Evolutionary conservation across 2,113 vertebrate species (phyloP), one percentile per base, ranked within the genome.

Genomic region (Tachycineta bicolor): DNA sequence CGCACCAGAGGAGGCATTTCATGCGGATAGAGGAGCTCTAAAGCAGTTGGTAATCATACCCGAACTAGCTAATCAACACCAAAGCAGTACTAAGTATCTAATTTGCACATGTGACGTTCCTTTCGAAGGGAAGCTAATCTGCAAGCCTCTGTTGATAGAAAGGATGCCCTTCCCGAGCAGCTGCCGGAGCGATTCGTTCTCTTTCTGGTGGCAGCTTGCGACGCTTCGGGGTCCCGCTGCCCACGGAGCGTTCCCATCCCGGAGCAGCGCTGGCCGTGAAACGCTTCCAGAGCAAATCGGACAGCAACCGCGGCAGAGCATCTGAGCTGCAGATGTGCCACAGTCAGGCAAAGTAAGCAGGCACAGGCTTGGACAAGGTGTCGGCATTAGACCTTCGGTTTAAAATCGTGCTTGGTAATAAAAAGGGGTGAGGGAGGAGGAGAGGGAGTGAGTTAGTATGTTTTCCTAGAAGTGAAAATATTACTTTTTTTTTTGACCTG

Each of bases 91-190:
- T 5, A 62, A 74, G 37, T 10, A 78, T 70, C 84, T 95, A 80
- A 97, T 96, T 89, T 95, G 83, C 87, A 94, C 34, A 33, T 41
- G 50, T 39, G 58, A 81, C 49, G 22, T 56, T 92, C 92, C 69
- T 84, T 76, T 90, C 17, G 81, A 77, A 79, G 87, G 58, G 47
- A 52, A 43, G 67, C 67, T 87, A 74, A 85, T 23, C 28, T 28
- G 7, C 19, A 70, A 91, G 63, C 64, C 73, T 41, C 81, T 55
- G 67, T 14, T 43, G 83, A 82, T 77, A 28, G 91, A 73, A 47
- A 55, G 83, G 77, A 63, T 86, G 79, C 47, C 29, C 49, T 63
- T 95, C 86, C 62, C 34, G 68, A 55, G 11, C 39, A 63, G 76
- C 88, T 87, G 83, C 44, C 46, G 12, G 63, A 83, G 53, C 43